Base-by-base conservation (phyloP, 1,140 invertebrate species). In the Lutraria rhynchaena region DNA sequence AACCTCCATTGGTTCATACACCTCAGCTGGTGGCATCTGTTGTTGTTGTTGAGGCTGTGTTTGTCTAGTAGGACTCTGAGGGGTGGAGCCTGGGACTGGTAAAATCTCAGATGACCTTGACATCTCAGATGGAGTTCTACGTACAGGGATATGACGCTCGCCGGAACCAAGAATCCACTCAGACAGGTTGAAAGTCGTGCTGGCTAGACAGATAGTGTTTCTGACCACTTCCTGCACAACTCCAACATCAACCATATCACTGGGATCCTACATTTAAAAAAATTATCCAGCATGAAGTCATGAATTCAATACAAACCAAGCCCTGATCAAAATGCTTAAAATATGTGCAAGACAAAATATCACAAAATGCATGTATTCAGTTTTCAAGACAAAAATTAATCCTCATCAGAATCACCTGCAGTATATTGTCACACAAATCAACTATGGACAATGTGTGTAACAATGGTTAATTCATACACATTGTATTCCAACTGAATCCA, bases 201-300 rank as follows among this genome's bases (percentile, higher is more conserved):
- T 87, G 22, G 89, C 84, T 57, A 91, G 81, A 75, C 85, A 85
- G 41, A 91, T 87, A 13, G 90, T 83, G 60, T 91, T 89, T 19
- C 90, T 86, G 15, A 91, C 83, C 29, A 88, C 87, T 63, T 88
- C 85, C 69, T 91, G 86, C 27, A 88, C 87, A 2, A 90, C 89
- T n/a, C 87, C 89, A 17, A 91, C 73, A 63, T 91, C 90, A 13
- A 90, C 90, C 70, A 91, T 71, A 37, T 88, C 88, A 33, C 81
- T 73, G 5, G 86, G 86, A 73, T 90, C 89, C 89, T 89, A 71
- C 7, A 80, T n/a, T n/a, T n/a, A n/a, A n/a, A n/a, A n/a, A n/a
- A n/a, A n/a, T n/a, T n/a, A n/a, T n/a, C n/a, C n/a, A n/a, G n/a
- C n/a, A n/a, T n/a, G n/a, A n/a, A n/a, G n/a, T n/a, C n/a, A n/a